Evolutionary conservation across 2,797 vertebrate genomes (phyloP), one percentile per base, ranked within the genome.

Genomic region (Leontocebus nigricollis): DNA sequence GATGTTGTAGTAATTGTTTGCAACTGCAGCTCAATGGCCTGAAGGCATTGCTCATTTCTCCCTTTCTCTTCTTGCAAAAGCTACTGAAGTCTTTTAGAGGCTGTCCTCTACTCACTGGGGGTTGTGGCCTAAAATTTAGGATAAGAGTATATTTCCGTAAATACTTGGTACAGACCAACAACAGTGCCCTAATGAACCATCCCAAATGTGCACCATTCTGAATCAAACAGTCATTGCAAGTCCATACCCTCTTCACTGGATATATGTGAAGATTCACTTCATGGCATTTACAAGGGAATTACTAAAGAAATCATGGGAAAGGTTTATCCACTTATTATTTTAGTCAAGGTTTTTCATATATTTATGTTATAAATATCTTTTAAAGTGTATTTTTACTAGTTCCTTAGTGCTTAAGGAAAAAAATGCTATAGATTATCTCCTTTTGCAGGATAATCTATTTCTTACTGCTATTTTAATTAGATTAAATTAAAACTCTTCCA

Each of bases 1-100:
- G 82, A 97, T 97, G 88, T 95, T 96, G 46, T 39, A 57, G 85
- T 96, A 95, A 97, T 96, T 93, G 70, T 97, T 97, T 96, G 79
- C 90, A 97, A 97, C 95, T 96, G 93, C 14, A 87, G 72, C 12
- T 91, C 82, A 64, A 7, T 36, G 73, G 30, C 90, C 82, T 84
- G 24, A 93, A 95, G 86, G 50, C 27, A 39, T 57, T 64, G 33
- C 88, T 94, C 79, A 39, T 67, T 86, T 91, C 55, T 84, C 57
- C 57, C 76, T 92, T 61, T 90, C 46, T 90, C 39, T 48, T 97
- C 93, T 80, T 36, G 26, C 27, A 70, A 82, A 73, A 94, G 82
- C 55, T 52, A 48, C 44, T 59, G 83, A 89, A 36, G 20, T 77
- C 26, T 93, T 84, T 90, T 20, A 36, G 30, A 85, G 80, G 13